Evolutionary conservation across 2,888 invertebrate genomes (phyloP).

Genomic region (Sarcophaga subvicina): DNA sequence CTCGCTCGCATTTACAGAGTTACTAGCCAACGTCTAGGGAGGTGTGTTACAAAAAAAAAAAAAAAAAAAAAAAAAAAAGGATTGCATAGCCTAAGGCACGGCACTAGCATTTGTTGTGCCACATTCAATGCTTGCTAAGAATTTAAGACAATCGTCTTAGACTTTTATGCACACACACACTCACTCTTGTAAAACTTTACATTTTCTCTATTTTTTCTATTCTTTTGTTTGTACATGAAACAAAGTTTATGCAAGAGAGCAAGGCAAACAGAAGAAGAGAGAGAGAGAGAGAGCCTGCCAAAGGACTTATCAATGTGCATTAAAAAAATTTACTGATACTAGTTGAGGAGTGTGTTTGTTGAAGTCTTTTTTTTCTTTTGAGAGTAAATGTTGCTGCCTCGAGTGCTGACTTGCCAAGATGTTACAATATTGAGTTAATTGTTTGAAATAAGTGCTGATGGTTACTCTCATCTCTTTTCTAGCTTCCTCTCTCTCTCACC

Average conservation of each 20-base stretch:
- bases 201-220: not conserved
- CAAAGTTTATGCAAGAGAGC: not conserved
- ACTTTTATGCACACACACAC: not conserved
- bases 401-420: slow-evolving; percentile 48
- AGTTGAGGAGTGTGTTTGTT: not conserved
- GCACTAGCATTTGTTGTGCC: slow-evolving; percentile 6
- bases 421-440: slow-evolving; percentile 62
- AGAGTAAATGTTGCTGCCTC: not conserved
- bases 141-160: slow-evolving; percentile 18
- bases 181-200: not conserved
- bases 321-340: not conserved
- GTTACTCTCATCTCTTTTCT: not conserved
- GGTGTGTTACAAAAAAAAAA: not conserved
- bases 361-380: not conserved
- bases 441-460: slow-evolving; percentile 68
- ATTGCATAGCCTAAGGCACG: not conserved
- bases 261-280: too few species aligned
- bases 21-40: not conserved
- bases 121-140: slow-evolving; percentile 1
- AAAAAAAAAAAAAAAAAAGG: not conserved
- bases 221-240: not conserved
- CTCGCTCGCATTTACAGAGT: too few species aligned
- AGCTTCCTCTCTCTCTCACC: not conserved
- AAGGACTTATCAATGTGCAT: not conserved
- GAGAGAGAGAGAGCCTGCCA: too few species aligned